Evolutionary conservation across 1,140 invertebrate species (phyloP).

Genomic region (Subanguina moxae): DNA sequence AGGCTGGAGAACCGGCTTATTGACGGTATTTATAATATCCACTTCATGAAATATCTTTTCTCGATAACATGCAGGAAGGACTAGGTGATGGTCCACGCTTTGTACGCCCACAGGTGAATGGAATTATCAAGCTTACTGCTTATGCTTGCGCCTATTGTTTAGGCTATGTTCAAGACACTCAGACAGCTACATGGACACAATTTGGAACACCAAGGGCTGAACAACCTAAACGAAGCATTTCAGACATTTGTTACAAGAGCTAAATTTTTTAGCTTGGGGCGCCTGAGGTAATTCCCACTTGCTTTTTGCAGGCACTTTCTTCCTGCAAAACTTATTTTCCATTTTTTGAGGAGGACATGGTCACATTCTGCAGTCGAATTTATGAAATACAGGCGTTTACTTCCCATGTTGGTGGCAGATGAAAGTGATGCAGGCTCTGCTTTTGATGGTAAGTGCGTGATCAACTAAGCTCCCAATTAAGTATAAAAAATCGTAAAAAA

Average conservation of each 20-base stretch:
- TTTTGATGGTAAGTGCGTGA: constrained; percentile 48
- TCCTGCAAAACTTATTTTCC: not conserved
- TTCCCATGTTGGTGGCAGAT: constrained; percentile 57
- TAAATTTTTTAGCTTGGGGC: constrained; percentile 53
- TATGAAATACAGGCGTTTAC: constrained; percentile 56
- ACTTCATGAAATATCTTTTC: too few relatives aligned
- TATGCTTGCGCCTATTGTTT: not conserved
- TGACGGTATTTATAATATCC: too few relatives aligned
- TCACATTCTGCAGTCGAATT: constrained; percentile 59
- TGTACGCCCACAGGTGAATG: constrained; percentile 1
- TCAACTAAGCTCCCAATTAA: not conserved
- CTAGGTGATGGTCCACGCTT: not conserved
- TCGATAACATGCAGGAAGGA: too few relatives aligned
- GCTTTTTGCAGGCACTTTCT: not conserved
- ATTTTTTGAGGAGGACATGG: constrained; percentile 56
- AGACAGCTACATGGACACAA: constrained; percentile 58
- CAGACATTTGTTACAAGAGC: constrained; percentile 57
- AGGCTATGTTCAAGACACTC: constrained; percentile 55
- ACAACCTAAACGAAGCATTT: constrained; percentile 58
- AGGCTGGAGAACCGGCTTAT: too few relatives aligned
- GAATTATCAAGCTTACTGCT: not conserved
- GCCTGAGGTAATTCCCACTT: constrained; percentile 48
- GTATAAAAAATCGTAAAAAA: too few relatives aligned
- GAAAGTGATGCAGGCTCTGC: constrained; percentile 50
- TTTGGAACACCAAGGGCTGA: constrained; percentile 54